These are phyloP conservation scores for Psylliodes chrysocephalus DNA, from an alignment of 2,888 invertebrate species.

Conservation along the genomic window DNA sequence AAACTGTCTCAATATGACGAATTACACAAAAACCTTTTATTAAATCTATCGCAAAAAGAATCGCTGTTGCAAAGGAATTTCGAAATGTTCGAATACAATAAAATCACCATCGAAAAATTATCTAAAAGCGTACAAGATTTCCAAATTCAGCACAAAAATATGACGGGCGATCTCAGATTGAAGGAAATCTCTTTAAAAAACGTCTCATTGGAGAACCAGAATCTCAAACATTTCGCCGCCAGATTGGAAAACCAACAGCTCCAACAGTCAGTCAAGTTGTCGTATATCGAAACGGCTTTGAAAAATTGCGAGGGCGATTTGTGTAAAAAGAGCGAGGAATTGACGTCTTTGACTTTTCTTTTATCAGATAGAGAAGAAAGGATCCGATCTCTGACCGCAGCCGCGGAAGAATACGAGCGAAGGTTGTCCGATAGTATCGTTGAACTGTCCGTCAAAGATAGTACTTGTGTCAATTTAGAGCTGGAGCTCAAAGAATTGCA, in stretches of 20 bases:
- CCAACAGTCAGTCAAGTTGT: not conserved
- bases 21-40: constrained; percentile 10
- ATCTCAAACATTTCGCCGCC: constrained; percentile 4
- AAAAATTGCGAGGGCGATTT: not conserved
- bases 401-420: constrained; percentile 9
- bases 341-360: not conserved
- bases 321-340: not conserved
- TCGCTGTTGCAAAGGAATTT: constrained; percentile 17
- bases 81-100: constrained; percentile 20
- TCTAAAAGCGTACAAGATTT: constrained; percentile 8
- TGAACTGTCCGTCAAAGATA: constrained; percentile 25
- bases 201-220: constrained; percentile 6
- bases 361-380: constrained; percentile 23
- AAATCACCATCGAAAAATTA: constrained; percentile 8
- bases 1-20: constrained; percentile 29
- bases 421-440: constrained; percentile 12
- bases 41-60: constrained; percentile 27
- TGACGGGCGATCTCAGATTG: constrained; percentile 10
- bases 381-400: constrained; percentile 11
- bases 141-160: constrained; percentile 13
- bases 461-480: constrained; percentile 14
- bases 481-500: constrained; percentile 26
- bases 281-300: not conserved
- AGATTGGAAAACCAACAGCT: not conserved
- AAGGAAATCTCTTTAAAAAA: constrained; percentile 10